Percentiles rank a stretch among this genome's conserved stretches.
These are phyloP conservation scores for Lytechinus variegatus DNA, from an alignment of 35 echinoderm and acorn worm species.

Conservation along the genomic window DNA sequence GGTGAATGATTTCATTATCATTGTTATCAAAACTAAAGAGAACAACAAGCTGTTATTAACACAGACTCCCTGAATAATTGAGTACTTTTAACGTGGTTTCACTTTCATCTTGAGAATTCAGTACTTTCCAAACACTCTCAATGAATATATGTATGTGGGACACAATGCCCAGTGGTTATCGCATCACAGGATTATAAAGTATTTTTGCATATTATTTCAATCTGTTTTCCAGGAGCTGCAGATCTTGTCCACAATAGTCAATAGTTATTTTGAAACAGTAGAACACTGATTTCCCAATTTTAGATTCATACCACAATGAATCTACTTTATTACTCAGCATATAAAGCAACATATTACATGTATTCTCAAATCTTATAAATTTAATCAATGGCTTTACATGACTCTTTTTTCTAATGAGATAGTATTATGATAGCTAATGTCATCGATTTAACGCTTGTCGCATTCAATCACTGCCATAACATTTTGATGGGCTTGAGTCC, in stretches of 20 bases:
- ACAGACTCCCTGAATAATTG: not conserved
- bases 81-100: not conserved
- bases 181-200: no score
- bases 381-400: no score
- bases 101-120: not conserved
- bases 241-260: no score
- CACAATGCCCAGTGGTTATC: not conserved
- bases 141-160: no score
- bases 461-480: not conserved
- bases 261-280: no score
- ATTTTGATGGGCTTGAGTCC: not conserved
- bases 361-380: no score
- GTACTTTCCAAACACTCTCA: not conserved
- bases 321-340: no score
- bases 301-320: no score
- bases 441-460: not conserved
- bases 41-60: not conserved
- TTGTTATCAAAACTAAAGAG: not conserved
- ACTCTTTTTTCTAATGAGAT: not conserved
- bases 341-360: no score
- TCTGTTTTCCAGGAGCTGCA: no score
- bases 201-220: no score
- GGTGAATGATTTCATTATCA: not conserved
- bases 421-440: conserved; percentile 4
- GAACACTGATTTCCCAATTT: no score